Evolutionary conservation across 2,797 vertebrate genomes (phyloP), one percentile per base, ranked within the genome.

Genomic region (Rhyacichthys aspro): DNA sequence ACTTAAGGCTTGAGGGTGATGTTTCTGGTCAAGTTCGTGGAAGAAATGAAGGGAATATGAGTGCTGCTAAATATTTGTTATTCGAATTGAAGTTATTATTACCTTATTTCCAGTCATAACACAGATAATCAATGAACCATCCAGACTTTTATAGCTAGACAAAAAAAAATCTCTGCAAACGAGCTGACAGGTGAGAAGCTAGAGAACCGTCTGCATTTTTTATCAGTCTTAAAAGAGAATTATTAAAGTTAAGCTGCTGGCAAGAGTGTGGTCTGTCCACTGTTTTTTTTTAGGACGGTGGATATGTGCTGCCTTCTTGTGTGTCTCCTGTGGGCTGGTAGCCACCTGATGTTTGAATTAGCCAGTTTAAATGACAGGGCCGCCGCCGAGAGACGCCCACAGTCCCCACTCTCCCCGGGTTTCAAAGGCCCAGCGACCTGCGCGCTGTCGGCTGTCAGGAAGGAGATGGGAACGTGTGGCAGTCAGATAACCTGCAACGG

Each of bases 401-500:
- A 37, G 78, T 70, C 78, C 75, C 67, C 10, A 47, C 67, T 72
- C 77, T 88, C 84, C 79, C 80, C 41, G 63, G 82, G 86, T 86
- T 92, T 91, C 80, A 86, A 88, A 85, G 70, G 79, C 65, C 83
- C 78, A 9, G 62, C 70, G 68, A 79, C 79, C 83, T 34, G 70
- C 70, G 63, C 73, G 77, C 76, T 81, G 79, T 66, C 55, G 70
- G 63, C 81, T 86, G 71, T 81, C 84, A 85, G 70, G 67, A 68
- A 86, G 78, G 74, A 87, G 86, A 91, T 75, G 79, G 84, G 90
- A 90, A 90, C 46, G 77, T 93, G 93, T 56, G 82, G 82, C 49
- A 71, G 66, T 15, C 83, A 90, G 89, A 93, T 92, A 93, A 94
- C 92, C 90, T 82, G 90, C 58, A 59, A 28, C 37, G 69, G 85